Evolutionary conservation across 2,113 vertebrate species (phyloP).

Genomic region (Ia io): DNA sequence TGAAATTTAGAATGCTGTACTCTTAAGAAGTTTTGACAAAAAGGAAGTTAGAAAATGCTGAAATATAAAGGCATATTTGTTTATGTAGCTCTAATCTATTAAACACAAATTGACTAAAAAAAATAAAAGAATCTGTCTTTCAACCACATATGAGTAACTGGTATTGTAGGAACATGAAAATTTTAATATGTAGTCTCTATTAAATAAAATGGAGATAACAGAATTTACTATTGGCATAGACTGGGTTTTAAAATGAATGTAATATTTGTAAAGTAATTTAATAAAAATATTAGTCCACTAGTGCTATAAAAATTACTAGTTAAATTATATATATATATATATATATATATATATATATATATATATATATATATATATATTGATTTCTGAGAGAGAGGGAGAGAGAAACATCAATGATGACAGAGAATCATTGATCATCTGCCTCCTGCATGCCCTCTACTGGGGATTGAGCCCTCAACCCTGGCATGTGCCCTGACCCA

Average conservation of each 20-base stretch:
- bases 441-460: too few species aligned
- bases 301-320: neutral
- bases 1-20: neutral
- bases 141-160: neutral
- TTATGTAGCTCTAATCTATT: neutral
- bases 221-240: neutral
- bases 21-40: neutral
- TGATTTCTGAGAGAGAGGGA: too few species aligned
- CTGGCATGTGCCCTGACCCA: too few species aligned
- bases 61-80: neutral
- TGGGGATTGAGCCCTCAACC: too few species aligned
- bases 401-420: too few species aligned
- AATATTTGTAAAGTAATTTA: conserved; percentile 50
- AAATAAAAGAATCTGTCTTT: neutral
- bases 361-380: too few species aligned
- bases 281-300: conserved; percentile 36
- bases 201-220: conserved; percentile 21
- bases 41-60: neutral
- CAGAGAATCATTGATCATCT: too few species aligned
- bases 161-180: neutral
- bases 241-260: conserved; percentile 45
- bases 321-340: neutral
- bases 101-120: neutral
- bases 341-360: too few species aligned
- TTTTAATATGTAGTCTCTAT: neutral